Evolutionary conservation across 2,113 vertebrate species (phyloP).

Genomic region (Onychorhynchus coronatus): DNA sequence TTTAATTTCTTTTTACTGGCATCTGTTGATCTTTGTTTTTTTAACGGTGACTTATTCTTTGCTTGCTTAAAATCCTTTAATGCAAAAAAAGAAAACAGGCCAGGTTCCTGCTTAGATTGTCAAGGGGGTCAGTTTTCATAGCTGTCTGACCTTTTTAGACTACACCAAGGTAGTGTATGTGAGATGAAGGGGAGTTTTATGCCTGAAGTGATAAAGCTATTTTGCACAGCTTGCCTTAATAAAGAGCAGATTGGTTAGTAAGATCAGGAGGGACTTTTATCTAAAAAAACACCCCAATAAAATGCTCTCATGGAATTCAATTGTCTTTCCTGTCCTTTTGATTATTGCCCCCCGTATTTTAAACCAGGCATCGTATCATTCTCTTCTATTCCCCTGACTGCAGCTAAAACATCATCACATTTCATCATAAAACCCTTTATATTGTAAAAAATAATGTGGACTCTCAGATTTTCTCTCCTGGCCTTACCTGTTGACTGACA

Average conservation of each 20-base stretch:
- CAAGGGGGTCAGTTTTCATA: conserved; percentile 22
- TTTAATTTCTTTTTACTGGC: neutral
- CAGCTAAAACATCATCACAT: neutral
- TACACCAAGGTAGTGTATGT: neutral
- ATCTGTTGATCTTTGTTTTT: neutral
- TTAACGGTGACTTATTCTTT: neutral
- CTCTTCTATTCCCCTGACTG: neutral
- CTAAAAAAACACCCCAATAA: neutral
- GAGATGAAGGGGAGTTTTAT: neutral
- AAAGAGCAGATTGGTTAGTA: neutral
- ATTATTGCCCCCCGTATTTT: neutral
- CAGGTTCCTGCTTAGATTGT: neutral
- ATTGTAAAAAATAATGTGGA: neutral
- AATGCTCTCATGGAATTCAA: neutral
- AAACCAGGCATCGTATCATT: neutral
- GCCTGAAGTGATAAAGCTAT: neutral
- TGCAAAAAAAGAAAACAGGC: neutral
- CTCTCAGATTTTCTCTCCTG: neutral
- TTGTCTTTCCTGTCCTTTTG: neutral
- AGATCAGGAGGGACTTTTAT: neutral
- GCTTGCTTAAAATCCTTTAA: neutral
- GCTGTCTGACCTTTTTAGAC: neutral
- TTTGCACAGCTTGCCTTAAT: conserved; percentile 38
- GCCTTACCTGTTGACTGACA: neutral
- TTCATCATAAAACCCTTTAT: neutral